Evolutionary conservation across 2,797 vertebrate genomes (phyloP).

Genomic region (Limosa lapponica): DNA sequence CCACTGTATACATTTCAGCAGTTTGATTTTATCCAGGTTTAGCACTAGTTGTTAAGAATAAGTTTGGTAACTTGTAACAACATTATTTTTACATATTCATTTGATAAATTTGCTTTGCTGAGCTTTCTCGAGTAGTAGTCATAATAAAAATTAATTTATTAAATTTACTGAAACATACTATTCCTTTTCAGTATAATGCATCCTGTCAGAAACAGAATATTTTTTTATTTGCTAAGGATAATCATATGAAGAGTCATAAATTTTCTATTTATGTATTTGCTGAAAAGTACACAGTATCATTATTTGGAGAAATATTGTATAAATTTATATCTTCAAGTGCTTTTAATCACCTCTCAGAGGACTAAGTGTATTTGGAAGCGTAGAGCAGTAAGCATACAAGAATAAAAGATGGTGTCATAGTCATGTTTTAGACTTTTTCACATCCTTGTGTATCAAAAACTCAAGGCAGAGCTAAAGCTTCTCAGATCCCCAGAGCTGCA

Average conservation of each 20-base stretch:
- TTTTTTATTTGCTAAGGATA: neutral
- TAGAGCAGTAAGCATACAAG: neutral
- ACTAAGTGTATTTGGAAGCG: neutral
- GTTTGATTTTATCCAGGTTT: neutral
- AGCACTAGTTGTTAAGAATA: neutral
- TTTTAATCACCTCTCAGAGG: neutral
- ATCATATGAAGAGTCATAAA: neutral
- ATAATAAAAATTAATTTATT: neutral
- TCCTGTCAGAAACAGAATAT: neutral
- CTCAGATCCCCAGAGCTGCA: neutral
- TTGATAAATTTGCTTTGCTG: neutral
- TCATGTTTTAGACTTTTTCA: neutral
- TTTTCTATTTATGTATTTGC: neutral
- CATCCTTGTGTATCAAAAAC: neutral
- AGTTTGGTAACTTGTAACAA: neutral
- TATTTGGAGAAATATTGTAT: neutral
- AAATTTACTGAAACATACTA: neutral
- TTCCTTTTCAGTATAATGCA: neutral
- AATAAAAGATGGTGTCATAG: neutral
- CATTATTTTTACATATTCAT: neutral
- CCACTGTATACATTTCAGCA: neutral
- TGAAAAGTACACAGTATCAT: neutral
- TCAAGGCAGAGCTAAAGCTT: neutral
- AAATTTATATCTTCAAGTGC: neutral
- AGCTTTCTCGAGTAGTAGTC: neutral